Base-by-base conservation (phyloP, 1,140 invertebrate species). In the Atta cephalotes region DNA sequence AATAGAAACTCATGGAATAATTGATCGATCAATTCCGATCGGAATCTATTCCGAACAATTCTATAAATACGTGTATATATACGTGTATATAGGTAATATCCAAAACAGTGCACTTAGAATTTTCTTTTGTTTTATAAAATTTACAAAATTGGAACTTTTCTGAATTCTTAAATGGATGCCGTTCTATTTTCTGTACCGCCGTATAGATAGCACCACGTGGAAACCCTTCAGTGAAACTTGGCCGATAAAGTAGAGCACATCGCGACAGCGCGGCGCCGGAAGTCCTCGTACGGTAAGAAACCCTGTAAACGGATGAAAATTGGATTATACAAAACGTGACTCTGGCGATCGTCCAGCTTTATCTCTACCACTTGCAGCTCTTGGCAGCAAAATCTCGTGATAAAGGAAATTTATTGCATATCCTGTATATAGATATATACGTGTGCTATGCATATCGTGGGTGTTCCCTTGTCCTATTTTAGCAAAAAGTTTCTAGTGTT, bases 341-440 rank as follows among this genome's bases (percentile, higher is more conserved):
- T 58, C 80, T 91, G 91, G 91, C 88, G 87, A 35, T 56, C 31
- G 62, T 90, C 88, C 91, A 91, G 63, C 58, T 18, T 74, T 60
- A 80, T 84, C 53, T 76, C 35, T n/a, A 51, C 2, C 39, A 4
- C 18, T 39, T n/a, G 58, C 31, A 66, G 72, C 16, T 53, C 72
- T 49, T 66, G 78, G 79, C 85, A 86, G 5, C 62, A 60, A 58
- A 35, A 87, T 28, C 58, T 12, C 56, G n/a, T 39, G 80, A 62
- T 74, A 74, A 84, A 62, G 39, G 68, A 70, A 85, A 91, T 91
- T 91, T 88, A 91, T 86, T 14, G 51, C 79, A 72, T 58, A 65
- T 72, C 72, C 74, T 74, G 16, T n/a, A 78, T 70, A 71, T 16
- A 56, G 31, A 78, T 79, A 78, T 79, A 78, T 79, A 77, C 58